Percentiles rank a stretch among this genome's conserved stretches.
These are phyloP conservation scores for Oreonectes daqikongensis DNA, from an alignment of 2,797 vertebrate species.

Conservation along the genomic window DNA sequence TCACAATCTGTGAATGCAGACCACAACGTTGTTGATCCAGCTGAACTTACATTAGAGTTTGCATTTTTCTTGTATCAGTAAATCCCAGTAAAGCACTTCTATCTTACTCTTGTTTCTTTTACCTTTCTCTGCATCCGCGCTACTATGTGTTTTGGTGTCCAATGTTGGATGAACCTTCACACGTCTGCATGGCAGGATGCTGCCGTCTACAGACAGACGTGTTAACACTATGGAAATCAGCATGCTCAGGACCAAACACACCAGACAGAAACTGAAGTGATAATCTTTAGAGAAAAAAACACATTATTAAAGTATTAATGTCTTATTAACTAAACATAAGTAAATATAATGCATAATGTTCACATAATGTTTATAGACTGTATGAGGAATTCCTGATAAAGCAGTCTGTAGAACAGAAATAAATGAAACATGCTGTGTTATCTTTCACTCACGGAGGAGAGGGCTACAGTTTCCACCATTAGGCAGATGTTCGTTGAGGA, in stretches of 20 bases:
- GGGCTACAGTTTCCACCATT: conserved; percentile 75
- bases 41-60: background rate
- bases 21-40: background rate
- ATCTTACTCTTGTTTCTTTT: background rate
- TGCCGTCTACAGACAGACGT: conserved; percentile 63
- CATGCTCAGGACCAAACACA: conserved; percentile 75
- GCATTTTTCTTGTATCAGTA: too few relatives aligned
- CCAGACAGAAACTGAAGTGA: conserved; percentile 74
- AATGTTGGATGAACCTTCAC: conserved; percentile 30
- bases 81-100: too few relatives aligned
- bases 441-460: conserved; percentile 73
- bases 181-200: conserved; percentile 43
- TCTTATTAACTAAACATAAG: too few relatives aligned
- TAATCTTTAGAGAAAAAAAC: conserved; percentile 60
- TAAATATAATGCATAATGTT: too few relatives aligned
- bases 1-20: conserved; percentile 26
- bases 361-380: too few relatives aligned
- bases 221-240: conserved; percentile 72
- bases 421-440: background rate
- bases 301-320: too few relatives aligned
- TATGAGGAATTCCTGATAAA: too few relatives aligned
- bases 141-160: background rate
- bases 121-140: conserved; percentile 18
- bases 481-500: conserved; percentile 75
- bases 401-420: background rate